These are phyloP conservation scores for Drosophila hawaiiensis DNA, from an alignment of 2,888 invertebrate genomes.

Conservation along the genomic window DNA sequence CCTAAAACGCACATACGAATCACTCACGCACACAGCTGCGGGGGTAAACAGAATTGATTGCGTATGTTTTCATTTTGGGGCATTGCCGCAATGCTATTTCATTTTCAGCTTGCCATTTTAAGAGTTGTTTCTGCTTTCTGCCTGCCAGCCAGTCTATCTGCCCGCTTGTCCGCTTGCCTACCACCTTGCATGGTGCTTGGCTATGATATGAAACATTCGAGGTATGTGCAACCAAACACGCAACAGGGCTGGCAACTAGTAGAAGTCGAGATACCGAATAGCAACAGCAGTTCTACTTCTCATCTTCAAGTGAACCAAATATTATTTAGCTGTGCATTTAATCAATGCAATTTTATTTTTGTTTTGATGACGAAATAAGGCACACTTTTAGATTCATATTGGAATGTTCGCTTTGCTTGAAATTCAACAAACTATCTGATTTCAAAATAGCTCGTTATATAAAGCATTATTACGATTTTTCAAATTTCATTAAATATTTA, in stretches of 20 bases:
- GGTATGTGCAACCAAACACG: constrained; percentile 24
- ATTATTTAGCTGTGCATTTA: neutral
- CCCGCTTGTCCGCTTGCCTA: constrained; percentile 3
- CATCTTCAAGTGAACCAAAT: neutral
- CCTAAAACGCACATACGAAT: constrained; percentile 9
- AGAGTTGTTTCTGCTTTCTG: constrained; percentile 34
- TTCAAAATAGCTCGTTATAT: neutral
- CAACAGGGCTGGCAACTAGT: constrained; percentile 32
- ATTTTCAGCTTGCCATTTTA: constrained; percentile 52
- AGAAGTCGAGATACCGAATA: neutral
- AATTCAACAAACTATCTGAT: neutral
- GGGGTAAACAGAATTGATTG: constrained; percentile 77
- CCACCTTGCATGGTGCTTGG: constrained; percentile 6
- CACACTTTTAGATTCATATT: neutral
- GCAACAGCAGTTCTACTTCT: neutral
- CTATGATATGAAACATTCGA: constrained; percentile 56
- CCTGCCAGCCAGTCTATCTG: neutral
- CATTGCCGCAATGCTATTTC: constrained; percentile 68
- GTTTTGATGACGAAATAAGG: neutral
- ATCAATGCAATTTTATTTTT: neutral
- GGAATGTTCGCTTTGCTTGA: neutral
- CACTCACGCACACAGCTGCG: constrained; percentile 38
- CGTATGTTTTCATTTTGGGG: constrained; percentile 73
- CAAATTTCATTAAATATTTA: neutral
- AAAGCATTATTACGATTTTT: neutral